A percentile compares a stretch with the other conserved stretches of the same genome.
phyloP scores from a whole-genome alignment of 1,140 invertebrate species.

The Triops cancriformis region DNA sequence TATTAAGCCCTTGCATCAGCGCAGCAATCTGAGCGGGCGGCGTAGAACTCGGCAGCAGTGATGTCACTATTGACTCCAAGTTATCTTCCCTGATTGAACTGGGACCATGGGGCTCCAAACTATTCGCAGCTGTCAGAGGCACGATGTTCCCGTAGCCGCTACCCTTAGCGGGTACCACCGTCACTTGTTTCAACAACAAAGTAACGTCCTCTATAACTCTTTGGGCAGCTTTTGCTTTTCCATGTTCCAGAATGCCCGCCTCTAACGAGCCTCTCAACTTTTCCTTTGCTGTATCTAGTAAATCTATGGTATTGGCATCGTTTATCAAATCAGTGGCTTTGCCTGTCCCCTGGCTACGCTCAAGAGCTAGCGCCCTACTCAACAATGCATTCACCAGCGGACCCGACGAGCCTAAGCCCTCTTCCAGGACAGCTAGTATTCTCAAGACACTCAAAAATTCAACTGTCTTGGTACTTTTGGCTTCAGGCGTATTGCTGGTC shows the following conservation, averaged over 20 bases:
- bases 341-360: constrained; percentile 53
- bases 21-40: constrained; percentile 47
- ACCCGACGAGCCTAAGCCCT: constrained; percentile 65
- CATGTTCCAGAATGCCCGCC: constrained; percentile 59
- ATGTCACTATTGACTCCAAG: constrained; percentile 62
- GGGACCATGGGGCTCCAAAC: constrained; percentile 62
- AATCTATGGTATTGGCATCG: constrained; percentile 57
- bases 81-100: constrained; percentile 65
- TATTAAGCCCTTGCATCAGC: constrained; percentile 43
- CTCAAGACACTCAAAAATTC: constrained; percentile 57
- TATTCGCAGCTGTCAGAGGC: constrained; percentile 64
- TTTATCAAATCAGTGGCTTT: constrained; percentile 61
- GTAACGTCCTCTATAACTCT: constrained; percentile 42
- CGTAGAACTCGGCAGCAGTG: constrained; percentile 59
- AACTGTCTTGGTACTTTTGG: constrained; percentile 15
- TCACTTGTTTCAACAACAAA: constrained; percentile 22
- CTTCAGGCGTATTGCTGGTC: not conserved
- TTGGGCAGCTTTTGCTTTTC: constrained; percentile 52
- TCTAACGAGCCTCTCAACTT: constrained; percentile 70
- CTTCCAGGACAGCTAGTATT: constrained; percentile 65
- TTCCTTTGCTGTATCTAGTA: constrained; percentile 74
- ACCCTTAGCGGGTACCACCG: not conserved
- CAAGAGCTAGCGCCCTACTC: constrained; percentile 61
- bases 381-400: constrained; percentile 64
- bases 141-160: constrained; percentile 43